Evolutionary conservation across 2,113 vertebrate genomes (phyloP).

Genomic region (Mirounga angustirostris): DNA sequence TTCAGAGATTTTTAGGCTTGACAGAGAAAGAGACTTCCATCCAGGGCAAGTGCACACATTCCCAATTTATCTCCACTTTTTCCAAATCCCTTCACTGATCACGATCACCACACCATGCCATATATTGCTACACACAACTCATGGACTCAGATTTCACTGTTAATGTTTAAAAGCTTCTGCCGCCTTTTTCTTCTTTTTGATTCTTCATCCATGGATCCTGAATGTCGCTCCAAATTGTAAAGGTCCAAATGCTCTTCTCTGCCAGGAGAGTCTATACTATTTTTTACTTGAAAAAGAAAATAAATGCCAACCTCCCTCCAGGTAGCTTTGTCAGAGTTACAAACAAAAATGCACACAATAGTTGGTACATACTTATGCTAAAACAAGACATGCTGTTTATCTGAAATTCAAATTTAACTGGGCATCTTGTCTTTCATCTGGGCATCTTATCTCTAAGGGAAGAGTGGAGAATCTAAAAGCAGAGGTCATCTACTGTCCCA

Average conservation of each 20-base stretch:
- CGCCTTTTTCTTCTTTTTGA: not conserved
- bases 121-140: not conserved
- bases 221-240: not conserved
- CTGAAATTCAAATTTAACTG: conserved; percentile 38
- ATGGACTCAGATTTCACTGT: not conserved
- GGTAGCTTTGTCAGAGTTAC: not conserved
- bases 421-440: not conserved
- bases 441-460: not conserved
- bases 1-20: not conserved
- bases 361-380: not conserved
- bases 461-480: not conserved
- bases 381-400: not conserved
- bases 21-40: not conserved
- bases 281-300: conserved; percentile 29
- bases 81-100: not conserved
- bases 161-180: not conserved
- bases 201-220: not conserved
- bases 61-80: not conserved
- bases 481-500: not conserved
- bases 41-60: not conserved
- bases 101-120: not conserved
- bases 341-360: not conserved
- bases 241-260: not conserved
- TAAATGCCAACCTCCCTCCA: not conserved
- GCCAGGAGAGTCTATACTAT: not conserved